Evolutionary conservation across 2,888 invertebrate species (phyloP), one percentile per base, ranked within the genome.

Genomic region (Cyclophora punctaria): DNA sequence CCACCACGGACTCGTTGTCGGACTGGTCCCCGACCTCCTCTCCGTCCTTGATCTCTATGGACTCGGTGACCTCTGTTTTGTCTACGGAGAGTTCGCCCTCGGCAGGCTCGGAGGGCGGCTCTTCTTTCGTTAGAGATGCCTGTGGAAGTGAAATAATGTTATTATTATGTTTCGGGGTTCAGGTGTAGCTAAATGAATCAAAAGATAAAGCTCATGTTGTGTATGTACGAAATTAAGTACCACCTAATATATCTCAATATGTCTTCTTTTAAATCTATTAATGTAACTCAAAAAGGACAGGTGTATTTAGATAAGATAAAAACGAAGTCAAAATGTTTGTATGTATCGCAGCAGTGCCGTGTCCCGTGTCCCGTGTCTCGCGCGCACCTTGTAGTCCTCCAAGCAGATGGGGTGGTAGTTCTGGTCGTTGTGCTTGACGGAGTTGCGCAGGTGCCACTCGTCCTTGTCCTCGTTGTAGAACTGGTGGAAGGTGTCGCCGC

Each of bases 381-480:
- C 20, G n/a, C 71, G 64, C 71, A 94, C 94, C 91, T 94, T 94
- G 69, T 93, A 93, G 72, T 98, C 98, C 59, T 97, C 95, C 64
- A 94, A 93, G 80, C 98, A 98, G 40, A 95, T 80, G 0, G 98
- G 97, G 88, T 98, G 98, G 76, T 96, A 98, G 63, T 93, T 93
- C 57, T 91, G 91, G 0, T 91, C 93, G 50, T 96, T 93, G 40
- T 94, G 92, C 4, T 92, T 89, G 33, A 95, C 89, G 0, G 98
- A 96, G 73, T 96, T 94, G 56, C 94, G 86, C 35, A 99, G 89
- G 73, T 98, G 96, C 99, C 99, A 99, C 75, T 97, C 98, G 78
- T 99, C 99, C 60, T 94, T 93, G 67, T 99, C 99, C 81, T 99
- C 97, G 77, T 98, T 95, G 88, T 96, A 99, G 88, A 96, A 98